Base-by-base conservation (phyloP, 2,113 vertebrate genomes). In the Colistium nudipinnis region DNA sequence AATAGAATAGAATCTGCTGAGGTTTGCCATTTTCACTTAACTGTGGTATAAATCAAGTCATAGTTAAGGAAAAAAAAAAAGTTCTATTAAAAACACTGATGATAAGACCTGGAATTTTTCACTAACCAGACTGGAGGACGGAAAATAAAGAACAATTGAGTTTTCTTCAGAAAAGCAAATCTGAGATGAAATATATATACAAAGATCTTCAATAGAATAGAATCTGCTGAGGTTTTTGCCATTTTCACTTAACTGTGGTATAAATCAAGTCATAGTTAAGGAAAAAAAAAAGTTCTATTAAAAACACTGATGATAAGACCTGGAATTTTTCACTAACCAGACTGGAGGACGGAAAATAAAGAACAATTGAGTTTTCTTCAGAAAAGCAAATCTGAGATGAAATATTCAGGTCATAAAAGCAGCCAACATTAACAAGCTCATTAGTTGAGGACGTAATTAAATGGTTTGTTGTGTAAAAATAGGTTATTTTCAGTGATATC, bases 401-500 rank as follows among this genome's bases (percentile, higher is more conserved):
- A 49, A 52, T 48, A 38, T 51, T 61, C 10, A 25, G 19, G 22
- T 65, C 54, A 74, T 43, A 70, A 77, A 70, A 70, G 19, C 56
- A 60, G 38, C 20, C 19, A 36, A 61, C n/a, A 53, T 35, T 56
- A 14, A 43, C 74, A 41, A 69, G 65, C 61, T 64, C 27, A 62
- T 43, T 41, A 35, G 78, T 85, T 85, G 54, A 70, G 27, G 33
- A 13, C 17, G 1, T 22, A 55, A 56, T 70, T 68, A 71, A 65
- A 79, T 36, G 25, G 24, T 61, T 35, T 36, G 47, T 19, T 55
- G 54, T 52, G 11, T 47, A 69, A 65, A 43, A 38, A 56, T 27
- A 24, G 22, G 25, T 33, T 41, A n/a, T 20, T 76, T 68, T 62
- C 7, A 57, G n/a, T 43, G 33, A 39, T 24, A 16, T 48, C 27